These are phyloP conservation scores for Atrina japonica DNA, from an alignment of 2,888 invertebrate species.

Conservation along the genomic window DNA sequence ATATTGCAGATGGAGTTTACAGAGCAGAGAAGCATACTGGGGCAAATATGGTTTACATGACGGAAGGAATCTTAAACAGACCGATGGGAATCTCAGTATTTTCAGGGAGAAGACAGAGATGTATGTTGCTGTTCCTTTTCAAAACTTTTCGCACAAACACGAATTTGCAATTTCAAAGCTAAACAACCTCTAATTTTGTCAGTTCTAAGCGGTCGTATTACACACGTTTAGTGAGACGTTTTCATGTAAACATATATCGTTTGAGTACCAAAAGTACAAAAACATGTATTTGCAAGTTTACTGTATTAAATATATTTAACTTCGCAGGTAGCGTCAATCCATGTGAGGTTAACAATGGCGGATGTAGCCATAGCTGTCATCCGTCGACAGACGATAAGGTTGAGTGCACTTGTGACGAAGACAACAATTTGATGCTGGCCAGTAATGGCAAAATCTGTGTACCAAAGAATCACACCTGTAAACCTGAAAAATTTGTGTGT, in stretches of 20 bases:
- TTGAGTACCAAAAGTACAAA: too few species aligned
- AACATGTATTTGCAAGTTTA: too few species aligned
- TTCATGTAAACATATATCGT: not conserved
- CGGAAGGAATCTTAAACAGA: conserved; percentile 94
- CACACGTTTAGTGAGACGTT: not conserved
- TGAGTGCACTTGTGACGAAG: conserved; percentile 91
- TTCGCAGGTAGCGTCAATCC: conserved; percentile 73
- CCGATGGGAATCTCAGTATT: conserved; percentile 96
- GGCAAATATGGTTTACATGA: conserved; percentile 95
- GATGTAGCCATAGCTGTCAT: conserved; percentile 96
- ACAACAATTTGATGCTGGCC: conserved; percentile 87
- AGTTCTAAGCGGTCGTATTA: not conserved
- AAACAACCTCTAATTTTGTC: too few species aligned
- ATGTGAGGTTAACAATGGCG: conserved; percentile 93
- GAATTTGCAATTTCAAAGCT: too few species aligned
- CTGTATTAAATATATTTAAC: too few species aligned
- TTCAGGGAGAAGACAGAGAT: conserved; percentile 89
- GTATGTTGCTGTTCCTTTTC: too few species aligned
- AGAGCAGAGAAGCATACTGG: conserved; percentile 98
- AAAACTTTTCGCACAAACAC: not conserved
- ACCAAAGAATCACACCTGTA: conserved; percentile 83
- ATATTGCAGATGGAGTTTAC: conserved; percentile 85
- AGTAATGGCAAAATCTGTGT: conserved; percentile 98
- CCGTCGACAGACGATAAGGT: conserved; percentile 90
- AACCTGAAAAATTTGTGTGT: conserved; percentile 90